Conservation (phyloP, 2,888 invertebrate genomes). For the Agriopis marginaria region DNA sequence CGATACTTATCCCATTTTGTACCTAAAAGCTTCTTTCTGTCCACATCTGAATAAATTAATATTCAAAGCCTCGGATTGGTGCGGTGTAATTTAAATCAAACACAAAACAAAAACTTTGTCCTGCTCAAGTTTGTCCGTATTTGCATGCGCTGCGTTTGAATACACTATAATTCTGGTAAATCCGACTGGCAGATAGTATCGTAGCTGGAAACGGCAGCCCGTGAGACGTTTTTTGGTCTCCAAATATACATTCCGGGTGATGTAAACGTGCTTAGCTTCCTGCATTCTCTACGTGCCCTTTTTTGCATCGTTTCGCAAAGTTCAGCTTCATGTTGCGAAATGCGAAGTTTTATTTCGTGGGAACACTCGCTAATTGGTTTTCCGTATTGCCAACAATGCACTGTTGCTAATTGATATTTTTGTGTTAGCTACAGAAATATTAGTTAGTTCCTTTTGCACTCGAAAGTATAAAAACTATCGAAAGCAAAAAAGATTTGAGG, state of each 20-base stretch:
- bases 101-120: constrained; percentile 41
- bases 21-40: constrained; percentile 26
- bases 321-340: constrained; percentile 13
- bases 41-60: constrained; percentile 37
- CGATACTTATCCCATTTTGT: neutral
- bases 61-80: constrained; percentile 35
- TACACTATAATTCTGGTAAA: constrained; percentile 41
- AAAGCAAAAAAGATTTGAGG: neutral
- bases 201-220: constrained; percentile 26
- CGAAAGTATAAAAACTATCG: neutral
- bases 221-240: constrained; percentile 40
- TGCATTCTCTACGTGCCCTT: constrained; percentile 29
- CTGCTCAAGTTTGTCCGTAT: constrained; percentile 37
- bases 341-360: constrained; percentile 1
- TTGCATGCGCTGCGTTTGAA: constrained; percentile 43
- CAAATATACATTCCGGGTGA: constrained; percentile 32
- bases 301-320: constrained; percentile 19
- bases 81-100: constrained; percentile 37
- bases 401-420: constrained; percentile 12
- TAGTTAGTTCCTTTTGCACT: neutral
- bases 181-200: constrained; percentile 34
- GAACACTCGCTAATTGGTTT: constrained; percentile 22
- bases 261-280: constrained; percentile 34
- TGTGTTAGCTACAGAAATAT: constrained; percentile 5
- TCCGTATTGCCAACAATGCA: constrained; percentile 16